Base-by-base conservation (phyloP, 2,113 vertebrate species). In the Entosphenus tridentatus region DNA sequence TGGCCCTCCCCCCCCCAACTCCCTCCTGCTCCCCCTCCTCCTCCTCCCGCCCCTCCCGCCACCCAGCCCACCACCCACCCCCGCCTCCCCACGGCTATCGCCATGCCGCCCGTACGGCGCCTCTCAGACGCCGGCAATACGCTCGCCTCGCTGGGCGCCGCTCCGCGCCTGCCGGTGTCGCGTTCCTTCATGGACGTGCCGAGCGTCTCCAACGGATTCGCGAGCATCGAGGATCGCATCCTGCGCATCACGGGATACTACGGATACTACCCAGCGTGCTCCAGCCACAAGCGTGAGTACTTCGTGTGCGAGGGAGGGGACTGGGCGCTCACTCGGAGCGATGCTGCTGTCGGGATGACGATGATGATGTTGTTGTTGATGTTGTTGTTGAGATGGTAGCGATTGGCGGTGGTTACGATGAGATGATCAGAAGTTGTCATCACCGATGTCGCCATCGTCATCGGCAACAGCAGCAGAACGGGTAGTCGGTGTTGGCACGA, bases 201-300 rank as follows among this genome's bases (percentile, higher is more conserved):
- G 77, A 84, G 86, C 75, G 82, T 88, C 59, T 84, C 84, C 80
- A 95, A 95, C 79, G 90, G 90, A 70, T 81, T 96, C 78, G 86
- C 85, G 77, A 90, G 89, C 78, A 96, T 96, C 73, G 90, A 96
- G 77, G 87, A 96, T 80, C 79, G 92, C 72, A 96, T 96, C 75
- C 79, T 95, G 77, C 84, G 90, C 77, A 96, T 96, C 81, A 96
- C 90, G 56, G 92, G 89, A 75, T 96, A 93, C 82, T 96, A 96
- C 77, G 90, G 92, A 75, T 96, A 96, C 75, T 92, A 89, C 76
- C 88, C 89, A 16, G 90, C 88, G 56, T 93, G 92, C 81, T 89
- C 90, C 80, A 87, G 87, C 78, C 89, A 89, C 72, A 90, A 82
- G 87, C 88, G 89, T 96, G 82, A 96, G 90, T 80, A 21, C 56